phyloP scores from a whole-genome alignment of 2,797 vertebrate species.

The Anguilla marmorata region DNA sequence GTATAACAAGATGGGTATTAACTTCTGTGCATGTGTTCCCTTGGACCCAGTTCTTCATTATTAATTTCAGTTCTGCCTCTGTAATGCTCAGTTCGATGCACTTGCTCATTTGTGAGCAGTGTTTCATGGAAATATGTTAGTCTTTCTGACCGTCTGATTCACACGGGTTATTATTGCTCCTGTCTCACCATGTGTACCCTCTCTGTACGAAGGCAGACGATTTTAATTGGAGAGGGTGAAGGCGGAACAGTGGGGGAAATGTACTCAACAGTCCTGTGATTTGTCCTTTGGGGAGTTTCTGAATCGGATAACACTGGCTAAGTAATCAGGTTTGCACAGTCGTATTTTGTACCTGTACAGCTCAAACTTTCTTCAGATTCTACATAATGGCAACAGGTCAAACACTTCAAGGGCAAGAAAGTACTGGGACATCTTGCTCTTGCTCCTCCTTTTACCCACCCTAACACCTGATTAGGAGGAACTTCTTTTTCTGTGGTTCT shows the following conservation, averaged over 20 bases:
- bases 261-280: background rate
- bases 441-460: background rate
- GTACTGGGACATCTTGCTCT: background rate
- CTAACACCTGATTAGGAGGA: background rate
- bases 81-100: background rate
- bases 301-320: background rate
- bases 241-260: background rate
- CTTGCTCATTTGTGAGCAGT: background rate
- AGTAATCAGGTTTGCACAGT: background rate
- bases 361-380: background rate
- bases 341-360: background rate
- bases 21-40: background rate
- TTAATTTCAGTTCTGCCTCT: background rate
- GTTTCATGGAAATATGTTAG: no score
- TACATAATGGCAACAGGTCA: background rate
- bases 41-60: background rate
- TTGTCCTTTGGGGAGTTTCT: background rate
- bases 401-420: background rate
- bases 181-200: background rate
- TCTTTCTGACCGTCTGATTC: background rate
- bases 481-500: background rate
- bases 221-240: background rate
- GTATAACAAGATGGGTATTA: background rate
- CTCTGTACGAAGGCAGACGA: background rate
- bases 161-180: background rate